Conservation (phyloP, 2,797 vertebrate genomes). For the Coccyzus lansbergi region DNA sequence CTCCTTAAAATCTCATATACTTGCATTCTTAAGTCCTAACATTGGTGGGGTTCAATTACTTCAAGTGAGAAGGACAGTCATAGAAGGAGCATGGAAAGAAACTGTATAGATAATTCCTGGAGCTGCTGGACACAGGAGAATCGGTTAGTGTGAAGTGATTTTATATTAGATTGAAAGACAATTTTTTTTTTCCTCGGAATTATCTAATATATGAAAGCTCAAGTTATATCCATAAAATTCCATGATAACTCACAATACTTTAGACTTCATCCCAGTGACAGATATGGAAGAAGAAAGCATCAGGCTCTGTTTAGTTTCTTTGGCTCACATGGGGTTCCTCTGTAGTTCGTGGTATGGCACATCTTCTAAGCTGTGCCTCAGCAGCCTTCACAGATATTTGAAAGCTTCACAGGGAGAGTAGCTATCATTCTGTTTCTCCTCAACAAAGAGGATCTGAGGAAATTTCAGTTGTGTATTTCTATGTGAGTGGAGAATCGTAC, state of each 20-base stretch:
- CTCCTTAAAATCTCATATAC: neutral
- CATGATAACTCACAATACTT: neutral
- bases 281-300: neutral
- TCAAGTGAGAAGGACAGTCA: neutral
- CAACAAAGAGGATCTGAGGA: neutral
- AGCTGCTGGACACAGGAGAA: neutral
- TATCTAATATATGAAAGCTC: neutral
- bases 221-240: neutral
- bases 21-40: neutral
- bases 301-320: neutral
- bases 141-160: neutral
- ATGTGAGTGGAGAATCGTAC: neutral
- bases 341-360: neutral
- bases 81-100: neutral
- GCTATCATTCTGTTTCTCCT: neutral
- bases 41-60: neutral
- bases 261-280: neutral
- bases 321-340: neutral
- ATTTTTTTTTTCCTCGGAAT: neutral
- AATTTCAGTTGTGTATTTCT: neutral
- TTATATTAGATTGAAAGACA: neutral
- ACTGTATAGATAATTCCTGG: neutral
- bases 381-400: neutral
- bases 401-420: neutral
- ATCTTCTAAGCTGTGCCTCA: neutral